Evolutionary conservation across 2,888 invertebrate species (phyloP).

Genomic region (Lysandra coridon): DNA sequence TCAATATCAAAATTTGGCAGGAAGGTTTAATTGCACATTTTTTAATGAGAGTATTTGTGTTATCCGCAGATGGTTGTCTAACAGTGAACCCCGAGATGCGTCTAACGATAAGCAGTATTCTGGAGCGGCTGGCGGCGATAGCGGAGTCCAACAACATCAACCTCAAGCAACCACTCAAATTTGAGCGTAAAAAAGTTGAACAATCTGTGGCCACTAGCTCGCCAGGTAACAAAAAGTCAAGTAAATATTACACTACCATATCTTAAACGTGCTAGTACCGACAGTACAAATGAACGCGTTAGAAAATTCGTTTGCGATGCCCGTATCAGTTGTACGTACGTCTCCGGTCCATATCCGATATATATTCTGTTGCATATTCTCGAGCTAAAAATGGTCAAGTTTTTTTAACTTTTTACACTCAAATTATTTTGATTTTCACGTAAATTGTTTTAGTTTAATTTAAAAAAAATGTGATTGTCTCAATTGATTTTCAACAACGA

Average conservation of each 20-base stretch:
- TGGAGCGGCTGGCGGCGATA: constrained; percentile 93
- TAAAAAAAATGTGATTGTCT: constrained; percentile 66
- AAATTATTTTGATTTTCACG: constrained; percentile 65
- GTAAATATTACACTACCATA: constrained; percentile 82
- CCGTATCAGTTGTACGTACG: constrained; percentile 35
- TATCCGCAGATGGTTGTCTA: constrained; percentile 86
- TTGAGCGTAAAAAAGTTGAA: constrained; percentile 83
- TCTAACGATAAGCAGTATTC: constrained; percentile 87
- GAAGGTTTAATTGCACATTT: too few species aligned
- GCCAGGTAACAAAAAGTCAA: constrained; percentile 82
- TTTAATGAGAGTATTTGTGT: constrained; percentile 34
- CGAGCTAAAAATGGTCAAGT: constrained; percentile 81
- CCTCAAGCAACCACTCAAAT: constrained; percentile 88
- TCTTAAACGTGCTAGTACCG: constrained; percentile 64
- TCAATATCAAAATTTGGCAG: background rate
- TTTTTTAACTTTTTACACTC: constrained; percentile 82
- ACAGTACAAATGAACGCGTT: constrained; percentile 45
- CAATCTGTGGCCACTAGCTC: constrained; percentile 82
- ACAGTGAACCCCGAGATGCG: constrained; percentile 91
- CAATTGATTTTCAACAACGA: constrained; percentile 71
- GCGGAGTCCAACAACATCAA: constrained; percentile 92
- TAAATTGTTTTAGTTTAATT: constrained; percentile 58
- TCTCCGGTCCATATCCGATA: constrained; percentile 54
- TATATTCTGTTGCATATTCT: constrained; percentile 73
- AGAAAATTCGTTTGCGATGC: constrained; percentile 36